Evolutionary conservation across 2,888 invertebrate species (phyloP), one percentile per base, ranked within the genome.

Genomic region (Leptodirus hochenwartii): DNA sequence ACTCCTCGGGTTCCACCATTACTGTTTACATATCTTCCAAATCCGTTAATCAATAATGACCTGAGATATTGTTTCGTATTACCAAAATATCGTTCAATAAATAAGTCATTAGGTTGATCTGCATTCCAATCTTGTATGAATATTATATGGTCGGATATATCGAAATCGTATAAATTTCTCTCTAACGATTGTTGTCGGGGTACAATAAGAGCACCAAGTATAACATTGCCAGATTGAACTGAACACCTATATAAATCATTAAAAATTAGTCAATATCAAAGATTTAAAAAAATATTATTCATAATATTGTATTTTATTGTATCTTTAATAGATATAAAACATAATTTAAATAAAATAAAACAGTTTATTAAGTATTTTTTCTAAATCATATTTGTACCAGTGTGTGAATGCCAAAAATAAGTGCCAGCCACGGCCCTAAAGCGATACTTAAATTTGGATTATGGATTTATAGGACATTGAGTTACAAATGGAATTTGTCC

Each of bases 361-460:
- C 10, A 12, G 11, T 12, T 24, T 12, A 10, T 12, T 6, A n/a
- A n/a, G n/a, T n/a, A n/a, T n/a, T n/a, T n/a, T n/a, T n/a, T n/a
- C n/a, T n/a, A n/a, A n/a, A n/a, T n/a, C n/a, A 22, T 22, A 5
- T 15, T 5, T 12, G 20, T 8, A 24, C 25, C 25, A 12, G 12
- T 9, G 12, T 24, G 25, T 6, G 25, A 24, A 24, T 24, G 25
- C 6, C 12, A 24, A 12, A 24, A 12, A 24, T 24, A 6, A 8
- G 25, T 24, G 8, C 25, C 25, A 6, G 8, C 9, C 8, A 6
- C 9, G 6, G 8, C 25, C 8, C 6, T 24, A 11, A 10, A 24
- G 9, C 11, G 8, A n/a, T n/a, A n/a, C n/a, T n/a, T n/a, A 12
- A 24, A 24, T 12, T 6, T 12, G 8, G 8, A 10, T 12, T 6